phyloP scores from a whole-genome alignment of 1,140 invertebrate species.

The Trichonephila clavipes region DNA sequence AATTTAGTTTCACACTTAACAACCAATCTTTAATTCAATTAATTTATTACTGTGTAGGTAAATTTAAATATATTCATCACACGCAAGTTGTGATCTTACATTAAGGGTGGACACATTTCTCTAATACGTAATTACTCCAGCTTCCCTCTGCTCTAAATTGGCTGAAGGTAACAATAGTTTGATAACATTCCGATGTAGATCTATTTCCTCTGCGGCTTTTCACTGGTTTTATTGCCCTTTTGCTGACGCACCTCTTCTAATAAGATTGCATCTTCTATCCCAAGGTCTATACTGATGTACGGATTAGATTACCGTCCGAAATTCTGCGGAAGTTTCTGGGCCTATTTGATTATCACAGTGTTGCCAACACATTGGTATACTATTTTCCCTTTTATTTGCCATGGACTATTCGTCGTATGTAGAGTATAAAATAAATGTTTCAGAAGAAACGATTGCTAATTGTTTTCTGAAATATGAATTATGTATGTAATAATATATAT shows the following conservation, averaged over 20 bases:
- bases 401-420: no score
- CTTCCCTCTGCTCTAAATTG: not conserved
- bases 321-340: not conserved
- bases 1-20: no score
- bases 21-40: no score
- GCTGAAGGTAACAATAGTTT: not conserved
- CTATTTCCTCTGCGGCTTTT: not conserved
- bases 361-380: not conserved
- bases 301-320: slow-evolving; percentile 8
- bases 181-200: not conserved
- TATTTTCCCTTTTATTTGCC: not conserved
- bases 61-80: no score
- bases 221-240: slow-evolving; percentile 2
- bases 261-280: slow-evolving; percentile 7
- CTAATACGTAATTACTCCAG: not conserved
- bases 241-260: slow-evolving; percentile 16
- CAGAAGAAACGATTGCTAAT: no score
- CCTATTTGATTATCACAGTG: not conserved
- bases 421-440: no score
- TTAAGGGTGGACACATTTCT: no score
- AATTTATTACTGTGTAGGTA: no score
- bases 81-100: no score
- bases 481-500: no score
- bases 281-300: not conserved
- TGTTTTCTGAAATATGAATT: no score